A percentile compares a stretch with the other conserved stretches of the same genome.
phyloP scores from a whole-genome alignment of 2,113 vertebrate species.

The Tinamus guttatus region DNA sequence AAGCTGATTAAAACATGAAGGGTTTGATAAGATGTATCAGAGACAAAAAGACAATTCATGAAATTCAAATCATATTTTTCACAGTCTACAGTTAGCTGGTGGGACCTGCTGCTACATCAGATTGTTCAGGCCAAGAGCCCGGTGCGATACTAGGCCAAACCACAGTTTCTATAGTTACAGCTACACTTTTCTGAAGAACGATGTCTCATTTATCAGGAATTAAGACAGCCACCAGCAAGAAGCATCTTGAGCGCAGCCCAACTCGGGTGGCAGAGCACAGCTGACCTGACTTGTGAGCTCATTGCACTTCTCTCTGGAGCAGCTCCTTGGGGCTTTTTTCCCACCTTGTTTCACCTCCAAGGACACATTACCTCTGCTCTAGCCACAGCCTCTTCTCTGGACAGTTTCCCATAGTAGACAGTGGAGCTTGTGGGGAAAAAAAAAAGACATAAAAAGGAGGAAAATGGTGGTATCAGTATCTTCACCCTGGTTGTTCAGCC shows the following conservation, averaged over 20 bases:
- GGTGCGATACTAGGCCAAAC: background rate
- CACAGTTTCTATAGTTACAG: background rate
- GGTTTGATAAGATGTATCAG: background rate
- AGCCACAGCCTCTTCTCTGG: background rate
- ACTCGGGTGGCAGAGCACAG: background rate
- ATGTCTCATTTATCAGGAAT: background rate
- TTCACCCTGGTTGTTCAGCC: background rate
- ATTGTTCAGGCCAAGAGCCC: background rate
- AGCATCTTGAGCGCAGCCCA: background rate
- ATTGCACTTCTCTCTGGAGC: background rate
- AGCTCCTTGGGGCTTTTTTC: background rate
- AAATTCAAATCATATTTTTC: background rate
- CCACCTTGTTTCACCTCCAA: background rate
- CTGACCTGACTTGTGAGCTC: fast-evolving
- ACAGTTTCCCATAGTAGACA: fast-evolving
- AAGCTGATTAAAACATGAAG: fast-evolving
- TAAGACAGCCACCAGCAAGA: background rate
- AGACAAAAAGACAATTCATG: background rate
- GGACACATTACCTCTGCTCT: background rate
- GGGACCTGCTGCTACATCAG: background rate
- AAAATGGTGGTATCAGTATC: fast-evolving
- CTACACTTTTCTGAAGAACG: background rate
- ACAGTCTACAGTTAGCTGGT: background rate
- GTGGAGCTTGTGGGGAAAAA: fast-evolving
- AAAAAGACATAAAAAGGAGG: fast-evolving